Base-by-base conservation (phyloP, 2,888 invertebrate species). In the Colostygia pectinataria region DNA sequence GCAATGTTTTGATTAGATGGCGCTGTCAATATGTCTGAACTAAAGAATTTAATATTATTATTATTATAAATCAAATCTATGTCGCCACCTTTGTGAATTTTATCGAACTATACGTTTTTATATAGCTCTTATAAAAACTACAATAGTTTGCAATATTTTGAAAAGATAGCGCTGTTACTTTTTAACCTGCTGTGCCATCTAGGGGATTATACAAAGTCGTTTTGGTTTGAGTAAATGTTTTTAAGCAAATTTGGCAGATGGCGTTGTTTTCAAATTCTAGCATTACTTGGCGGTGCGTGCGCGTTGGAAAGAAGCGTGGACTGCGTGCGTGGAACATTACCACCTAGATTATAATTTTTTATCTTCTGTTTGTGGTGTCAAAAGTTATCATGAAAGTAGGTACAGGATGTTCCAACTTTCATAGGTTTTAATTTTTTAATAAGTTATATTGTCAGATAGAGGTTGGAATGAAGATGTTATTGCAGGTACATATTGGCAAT, bases 21-120 rank as follows among this genome's bases (percentile, higher is more conserved):
- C n/a, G n/a, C n/a, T n/a, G n/a, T n/a, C n/a, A n/a, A n/a, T n/a
- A n/a, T n/a, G n/a, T n/a, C n/a, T n/a, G n/a, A n/a, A n/a, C n/a
- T n/a, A n/a, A n/a, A n/a, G n/a, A n/a, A n/a, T n/a, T n/a, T n/a
- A n/a, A n/a, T n/a, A n/a, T n/a, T n/a, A n/a, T n/a, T n/a, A n/a
- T n/a, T n/a, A n/a, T n/a, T n/a, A n/a, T n/a, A n/a, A n/a, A n/a
- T n/a, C n/a, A n/a, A n/a, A n/a, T n/a, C n/a, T n/a, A n/a, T 23
- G 13, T 33, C 53, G 63, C 49, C 37, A 53, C 59, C 72, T 65
- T 10, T 12, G 0, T 2, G 4, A 12, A 18, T 20, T 14, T 13
- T 12, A 15, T 10, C 14, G 38, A 28, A 28, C 27, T 28, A 15
- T n/a, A n/a, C n/a, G n/a, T n/a, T n/a, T n/a, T n/a, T n/a, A n/a